Evolutionary conservation across 2,797 vertebrate species (phyloP).

Genomic region (Melanotaenia parkinsoni): DNA sequence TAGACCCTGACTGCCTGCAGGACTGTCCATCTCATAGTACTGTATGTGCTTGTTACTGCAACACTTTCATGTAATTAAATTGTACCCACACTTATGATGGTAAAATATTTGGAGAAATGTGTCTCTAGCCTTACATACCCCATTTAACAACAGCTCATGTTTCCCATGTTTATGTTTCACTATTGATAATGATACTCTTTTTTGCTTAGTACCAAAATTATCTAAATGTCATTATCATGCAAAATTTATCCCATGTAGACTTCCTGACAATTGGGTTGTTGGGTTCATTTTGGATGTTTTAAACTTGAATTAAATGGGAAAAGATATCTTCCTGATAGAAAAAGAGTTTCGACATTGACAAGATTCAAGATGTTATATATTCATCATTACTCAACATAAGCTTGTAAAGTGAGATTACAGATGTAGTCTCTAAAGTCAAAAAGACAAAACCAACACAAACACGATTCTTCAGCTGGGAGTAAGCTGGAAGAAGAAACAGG

Average conservation of each 20-base stretch:
- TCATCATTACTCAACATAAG: neutral
- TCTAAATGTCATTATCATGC: conserved; percentile 52
- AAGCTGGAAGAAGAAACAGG: conserved; percentile 1
- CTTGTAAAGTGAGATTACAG: neutral
- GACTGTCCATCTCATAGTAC: conserved; percentile 8
- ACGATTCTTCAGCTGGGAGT: conserved; percentile 2
- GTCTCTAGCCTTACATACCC: conserved; percentile 40
- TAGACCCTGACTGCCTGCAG: conserved; percentile 20
- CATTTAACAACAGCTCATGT: conserved; percentile 32
- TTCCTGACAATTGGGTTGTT: conserved; percentile 17
- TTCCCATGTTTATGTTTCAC: conserved; percentile 37
- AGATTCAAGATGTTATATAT: neutral
- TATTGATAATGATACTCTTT: conserved; percentile 16
- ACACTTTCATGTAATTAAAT: neutral
- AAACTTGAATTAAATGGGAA: conserved; percentile 49
- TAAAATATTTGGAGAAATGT: conserved; percentile 24
- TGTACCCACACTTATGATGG: neutral
- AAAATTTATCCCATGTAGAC: conserved; percentile 24
- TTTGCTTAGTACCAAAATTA: conserved; percentile 5
- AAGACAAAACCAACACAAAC: neutral
- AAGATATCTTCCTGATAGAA: conserved; percentile 20
- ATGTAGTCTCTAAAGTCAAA: neutral
- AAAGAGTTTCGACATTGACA: conserved; percentile 4
- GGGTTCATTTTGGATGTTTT: conserved; percentile 30
- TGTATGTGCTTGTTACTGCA: conserved; percentile 3